A percentile compares a stretch with the other conserved stretches of the same genome.
Evolutionary conservation across 2,797 vertebrate species (phyloP).

Genomic region (Pipistrellus nathusii): DNA sequence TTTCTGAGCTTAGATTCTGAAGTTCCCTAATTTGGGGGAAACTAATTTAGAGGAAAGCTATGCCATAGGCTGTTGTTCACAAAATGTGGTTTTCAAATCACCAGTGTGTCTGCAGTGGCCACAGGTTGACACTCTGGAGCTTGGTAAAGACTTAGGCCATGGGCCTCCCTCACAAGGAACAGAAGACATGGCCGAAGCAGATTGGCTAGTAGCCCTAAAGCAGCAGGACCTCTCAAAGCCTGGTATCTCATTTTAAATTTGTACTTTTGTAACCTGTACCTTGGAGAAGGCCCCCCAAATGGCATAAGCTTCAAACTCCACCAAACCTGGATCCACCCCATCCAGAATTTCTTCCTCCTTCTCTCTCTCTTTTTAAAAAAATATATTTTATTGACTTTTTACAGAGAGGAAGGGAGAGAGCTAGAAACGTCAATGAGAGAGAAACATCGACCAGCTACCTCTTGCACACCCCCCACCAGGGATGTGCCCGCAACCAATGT

Average conservation of each 20-base stretch:
- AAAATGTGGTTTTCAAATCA: neutral
- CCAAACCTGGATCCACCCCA: neutral
- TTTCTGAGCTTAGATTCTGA: neutral
- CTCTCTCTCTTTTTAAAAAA: neutral
- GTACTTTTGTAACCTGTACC: neutral
- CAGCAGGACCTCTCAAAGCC: neutral
- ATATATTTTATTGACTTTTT: too few relatives aligned
- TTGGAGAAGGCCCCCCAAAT: neutral
- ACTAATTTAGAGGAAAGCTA: neutral
- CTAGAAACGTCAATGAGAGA: too few relatives aligned
- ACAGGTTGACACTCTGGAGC: neutral
- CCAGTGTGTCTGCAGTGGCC: neutral
- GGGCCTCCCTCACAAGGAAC: neutral
- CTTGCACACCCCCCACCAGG: too few relatives aligned
- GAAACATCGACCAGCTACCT: too few relatives aligned
- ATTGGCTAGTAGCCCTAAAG: neutral
- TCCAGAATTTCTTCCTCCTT: neutral
- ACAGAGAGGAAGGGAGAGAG: too few relatives aligned
- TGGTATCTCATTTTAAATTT: neutral
- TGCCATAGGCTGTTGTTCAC: neutral
- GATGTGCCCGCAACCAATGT: too few relatives aligned
- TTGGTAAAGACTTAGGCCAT: neutral
- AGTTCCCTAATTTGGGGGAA: neutral
- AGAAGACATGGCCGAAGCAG: neutral
- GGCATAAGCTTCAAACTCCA: neutral